phyloP scores from a whole-genome alignment of 1,140 invertebrate genomes.

The Hyles vespertilio region DNA sequence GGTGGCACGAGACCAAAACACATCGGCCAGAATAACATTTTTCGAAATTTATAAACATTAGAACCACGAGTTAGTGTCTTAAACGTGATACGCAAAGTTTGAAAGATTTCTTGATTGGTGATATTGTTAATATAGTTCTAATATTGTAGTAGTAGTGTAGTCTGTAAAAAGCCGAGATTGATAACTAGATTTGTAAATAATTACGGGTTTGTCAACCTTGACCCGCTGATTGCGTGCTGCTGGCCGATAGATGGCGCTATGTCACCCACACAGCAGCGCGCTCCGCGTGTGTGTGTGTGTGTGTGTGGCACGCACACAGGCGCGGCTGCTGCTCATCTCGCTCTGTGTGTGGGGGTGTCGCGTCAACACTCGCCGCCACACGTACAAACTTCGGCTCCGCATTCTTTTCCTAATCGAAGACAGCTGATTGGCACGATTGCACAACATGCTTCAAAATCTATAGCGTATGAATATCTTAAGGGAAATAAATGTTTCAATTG shows the following conservation, averaged over 20 bases:
- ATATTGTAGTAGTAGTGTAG: slow-evolving; percentile 1
- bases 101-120: slow-evolving; percentile 1
- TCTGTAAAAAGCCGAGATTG: slow-evolving; percentile 20
- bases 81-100: slow-evolving; percentile 6
- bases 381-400: slow-evolving; percentile 19
- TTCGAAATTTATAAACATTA: slow-evolving; percentile 63
- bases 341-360: slow-evolving; percentile 37
- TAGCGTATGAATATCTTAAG: too few relatives aligned
- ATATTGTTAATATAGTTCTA: background rate
- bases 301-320: slow-evolving; percentile 54
- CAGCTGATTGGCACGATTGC: slow-evolving; percentile 33
- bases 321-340: slow-evolving; percentile 5
- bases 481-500: too few relatives aligned
- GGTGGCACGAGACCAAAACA: slow-evolving; percentile 36
- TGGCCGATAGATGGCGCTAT: slow-evolving; percentile 57
- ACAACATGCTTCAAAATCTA: slow-evolving; percentile 7
- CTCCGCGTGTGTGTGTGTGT: slow-evolving; percentile 38
- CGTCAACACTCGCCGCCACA: slow-evolving; percentile 23
- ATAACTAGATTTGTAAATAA: slow-evolving; percentile 57
- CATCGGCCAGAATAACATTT: slow-evolving; percentile 41
- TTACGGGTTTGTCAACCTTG: slow-evolving; percentile 67
- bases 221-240: slow-evolving; percentile 36
- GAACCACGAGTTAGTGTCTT: slow-evolving; percentile 10
- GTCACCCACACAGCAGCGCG: slow-evolving; percentile 37
- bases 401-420: slow-evolving; percentile 26